Percentiles rank a stretch among this genome's conserved stretches.
Conservation (phyloP, 2,888 invertebrate genomes). For the Corythucha ciliata region DNA sequence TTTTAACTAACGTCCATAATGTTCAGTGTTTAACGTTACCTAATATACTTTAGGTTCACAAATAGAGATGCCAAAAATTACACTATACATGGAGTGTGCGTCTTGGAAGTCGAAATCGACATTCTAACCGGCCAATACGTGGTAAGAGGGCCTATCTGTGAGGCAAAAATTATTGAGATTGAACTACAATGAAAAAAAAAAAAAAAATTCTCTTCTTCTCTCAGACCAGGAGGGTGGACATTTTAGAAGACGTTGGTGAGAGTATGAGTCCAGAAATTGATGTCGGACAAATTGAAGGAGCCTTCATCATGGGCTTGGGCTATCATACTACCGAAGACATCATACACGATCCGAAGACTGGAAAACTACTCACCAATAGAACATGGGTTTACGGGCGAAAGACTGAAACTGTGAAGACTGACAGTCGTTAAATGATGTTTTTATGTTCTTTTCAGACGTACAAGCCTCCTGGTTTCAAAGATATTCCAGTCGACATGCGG, state of each 20-base stretch:
- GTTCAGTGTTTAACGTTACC: neutral
- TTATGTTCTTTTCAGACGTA: constrained; percentile 47
- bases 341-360: constrained; percentile 53
- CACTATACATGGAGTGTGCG: constrained; percentile 53
- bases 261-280: constrained; percentile 64
- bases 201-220: neutral
- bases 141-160: constrained; percentile 2
- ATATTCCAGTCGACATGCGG: constrained; percentile 67
- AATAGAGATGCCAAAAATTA: constrained; percentile 47
- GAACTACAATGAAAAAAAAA: neutral
- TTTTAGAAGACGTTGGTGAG: constrained; percentile 64
- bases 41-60: neutral
- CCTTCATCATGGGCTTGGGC: constrained; percentile 52
- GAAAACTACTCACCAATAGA: constrained; percentile 59
- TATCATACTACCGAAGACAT: constrained; percentile 67
- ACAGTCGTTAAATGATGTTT: neutral
- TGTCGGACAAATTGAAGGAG: constrained; percentile 53
- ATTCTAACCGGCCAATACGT: constrained; percentile 8
- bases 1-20: neutral
- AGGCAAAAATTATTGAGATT: neutral
- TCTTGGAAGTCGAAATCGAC: constrained; percentile 58
- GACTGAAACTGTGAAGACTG: neutral
- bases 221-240: constrained; percentile 55
- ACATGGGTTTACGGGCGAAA: constrained; percentile 59
- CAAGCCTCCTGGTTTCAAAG: constrained; percentile 65